Evolutionary conservation across 2,113 vertebrate species (phyloP).

Genomic region (Cygnus buccinator): DNA sequence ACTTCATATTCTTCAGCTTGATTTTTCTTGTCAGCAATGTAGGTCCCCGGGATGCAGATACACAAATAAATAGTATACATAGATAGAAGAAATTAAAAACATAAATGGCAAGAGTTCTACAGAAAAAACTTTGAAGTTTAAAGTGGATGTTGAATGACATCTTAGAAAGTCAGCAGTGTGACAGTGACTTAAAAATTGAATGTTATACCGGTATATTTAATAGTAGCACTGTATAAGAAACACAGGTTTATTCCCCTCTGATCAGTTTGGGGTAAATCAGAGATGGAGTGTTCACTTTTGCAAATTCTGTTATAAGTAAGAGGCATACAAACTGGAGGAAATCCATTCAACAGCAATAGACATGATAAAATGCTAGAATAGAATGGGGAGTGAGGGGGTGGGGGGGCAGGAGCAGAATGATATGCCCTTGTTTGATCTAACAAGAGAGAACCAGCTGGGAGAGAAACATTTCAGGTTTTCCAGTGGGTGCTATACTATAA

Average conservation of each 20-base stretch:
- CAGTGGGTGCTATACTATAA: not conserved
- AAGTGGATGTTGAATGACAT: not conserved
- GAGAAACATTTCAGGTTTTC: not conserved
- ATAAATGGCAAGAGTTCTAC: not conserved
- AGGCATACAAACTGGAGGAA: not conserved
- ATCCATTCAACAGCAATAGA: not conserved
- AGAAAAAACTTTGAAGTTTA: not conserved
- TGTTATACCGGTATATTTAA: not conserved
- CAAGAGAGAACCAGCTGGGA: accelerated
- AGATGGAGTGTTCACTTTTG: not conserved
- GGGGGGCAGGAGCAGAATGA: not conserved
- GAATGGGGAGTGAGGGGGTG: accelerated
- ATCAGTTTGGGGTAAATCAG: not conserved
- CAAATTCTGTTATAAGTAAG: not conserved
- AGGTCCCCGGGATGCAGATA: not conserved
- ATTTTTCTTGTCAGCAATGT: not conserved
- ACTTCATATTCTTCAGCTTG: not conserved
- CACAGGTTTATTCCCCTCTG: not conserved
- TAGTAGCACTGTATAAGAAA: not conserved
- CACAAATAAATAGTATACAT: accelerated
- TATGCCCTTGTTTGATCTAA: not conserved
- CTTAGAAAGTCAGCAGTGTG: not conserved
- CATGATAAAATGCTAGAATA: not conserved
- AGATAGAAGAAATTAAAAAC: not conserved
- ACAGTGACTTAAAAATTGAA: not conserved